Conservation (phyloP, 2,888 invertebrate species). For the Agriotes lineatus region DNA sequence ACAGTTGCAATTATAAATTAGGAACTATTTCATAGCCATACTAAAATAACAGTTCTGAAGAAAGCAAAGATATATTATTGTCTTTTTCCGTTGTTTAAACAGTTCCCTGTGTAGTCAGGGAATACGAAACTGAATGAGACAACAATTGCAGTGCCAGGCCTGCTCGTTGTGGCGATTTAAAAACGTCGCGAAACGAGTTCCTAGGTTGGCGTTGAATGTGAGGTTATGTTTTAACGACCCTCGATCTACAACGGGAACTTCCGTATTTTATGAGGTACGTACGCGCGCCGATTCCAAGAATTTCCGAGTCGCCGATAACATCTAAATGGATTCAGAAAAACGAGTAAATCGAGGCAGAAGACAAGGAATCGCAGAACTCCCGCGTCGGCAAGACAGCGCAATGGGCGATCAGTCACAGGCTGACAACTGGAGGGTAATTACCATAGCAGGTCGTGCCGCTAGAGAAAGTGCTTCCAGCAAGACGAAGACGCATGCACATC, state of each 20-base stretch:
- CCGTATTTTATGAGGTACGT: not conserved
- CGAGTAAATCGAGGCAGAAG: slow-evolving; percentile 27
- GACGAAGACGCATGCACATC: slow-evolving; percentile 24
- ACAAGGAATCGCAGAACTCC: slow-evolving; percentile 3
- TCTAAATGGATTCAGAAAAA: slow-evolving; percentile 37
- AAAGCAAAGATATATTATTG: no score
- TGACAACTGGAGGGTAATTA: slow-evolving; percentile 42
- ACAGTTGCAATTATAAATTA: no score
- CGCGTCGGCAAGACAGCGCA: not conserved
- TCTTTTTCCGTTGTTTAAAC: no score
- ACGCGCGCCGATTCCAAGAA: no score
- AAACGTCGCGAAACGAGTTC: no score
- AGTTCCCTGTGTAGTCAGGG: no score
- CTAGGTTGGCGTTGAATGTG: no score
- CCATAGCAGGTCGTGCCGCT: slow-evolving; percentile 36
- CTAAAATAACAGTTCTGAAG: no score
- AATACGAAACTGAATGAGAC: no score
- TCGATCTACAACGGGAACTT: slow-evolving; percentile 6
- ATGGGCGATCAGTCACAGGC: slow-evolving; percentile 38
- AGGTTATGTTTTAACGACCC: not conserved
- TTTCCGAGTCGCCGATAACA: slow-evolving; percentile 7
- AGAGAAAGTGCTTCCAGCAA: slow-evolving; percentile 22
- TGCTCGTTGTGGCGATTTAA: no score
- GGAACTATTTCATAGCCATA: no score
- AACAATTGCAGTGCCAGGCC: no score